These are phyloP conservation scores for Alexandromys fortis DNA, from an alignment of 2,113 vertebrate species.

Conservation along the genomic window DNA sequence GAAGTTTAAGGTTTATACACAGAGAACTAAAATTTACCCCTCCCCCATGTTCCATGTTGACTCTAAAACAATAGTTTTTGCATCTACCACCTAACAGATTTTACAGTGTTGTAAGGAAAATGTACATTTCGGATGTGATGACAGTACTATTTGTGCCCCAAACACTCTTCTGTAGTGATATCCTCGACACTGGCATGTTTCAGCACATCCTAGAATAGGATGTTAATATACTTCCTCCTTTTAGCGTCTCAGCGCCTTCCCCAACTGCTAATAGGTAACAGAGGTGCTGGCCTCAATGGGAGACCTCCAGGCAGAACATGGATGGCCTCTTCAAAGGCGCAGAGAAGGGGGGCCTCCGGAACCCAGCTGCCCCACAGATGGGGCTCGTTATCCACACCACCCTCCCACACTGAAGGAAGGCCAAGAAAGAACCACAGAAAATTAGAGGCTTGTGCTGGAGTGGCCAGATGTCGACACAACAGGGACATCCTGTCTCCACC, in stretches of 20 bases:
- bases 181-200: background rate
- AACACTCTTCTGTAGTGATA: background rate
- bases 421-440: conserved; percentile 75
- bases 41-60: background rate
- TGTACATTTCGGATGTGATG: background rate
- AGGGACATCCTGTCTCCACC: conserved; percentile 72
- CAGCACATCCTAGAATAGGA: conserved; percentile 49
- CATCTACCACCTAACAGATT: background rate
- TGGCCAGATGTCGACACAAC: conserved; percentile 76
- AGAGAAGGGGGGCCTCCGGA: background rate
- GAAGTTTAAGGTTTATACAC: background rate
- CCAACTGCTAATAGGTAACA: conserved; percentile 70
- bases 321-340: conserved; percentile 72
- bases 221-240: conserved; percentile 50
- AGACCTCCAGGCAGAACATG: conserved; percentile 54
- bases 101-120: background rate
- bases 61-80: background rate
- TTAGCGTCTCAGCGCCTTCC: background rate
- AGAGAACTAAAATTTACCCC: background rate
- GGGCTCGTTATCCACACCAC: conserved; percentile 67
- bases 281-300: conserved; percentile 37
- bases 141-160: background rate
- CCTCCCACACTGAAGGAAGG: conserved; percentile 60
- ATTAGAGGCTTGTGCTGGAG: conserved; percentile 75
- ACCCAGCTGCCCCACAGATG: conserved; percentile 76